Evolutionary conservation across 2,888 invertebrate genomes (phyloP).

Genomic region (Himalopsyche tibetana): DNA sequence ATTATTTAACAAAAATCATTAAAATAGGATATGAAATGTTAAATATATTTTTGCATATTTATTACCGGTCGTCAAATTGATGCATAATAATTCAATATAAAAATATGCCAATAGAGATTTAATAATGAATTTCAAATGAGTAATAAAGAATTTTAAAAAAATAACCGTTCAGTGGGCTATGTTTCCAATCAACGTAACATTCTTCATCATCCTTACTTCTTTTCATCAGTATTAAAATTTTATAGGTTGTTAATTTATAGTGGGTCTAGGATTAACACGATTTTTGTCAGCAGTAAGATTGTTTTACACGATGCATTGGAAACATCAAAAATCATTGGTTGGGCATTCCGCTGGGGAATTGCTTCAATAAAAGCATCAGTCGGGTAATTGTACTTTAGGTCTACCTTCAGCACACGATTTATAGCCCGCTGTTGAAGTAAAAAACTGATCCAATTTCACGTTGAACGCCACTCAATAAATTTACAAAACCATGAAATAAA

Average conservation of each 20-base stretch:
- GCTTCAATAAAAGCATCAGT: conserved; percentile 45
- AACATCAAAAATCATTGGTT: conserved; percentile 1
- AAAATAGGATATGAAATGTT: no score
- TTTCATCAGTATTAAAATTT: conserved; percentile 3
- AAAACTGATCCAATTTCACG: conserved; percentile 58
- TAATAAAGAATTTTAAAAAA: background rate
- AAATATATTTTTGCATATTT: no score
- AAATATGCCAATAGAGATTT: no score
- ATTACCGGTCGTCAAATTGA: no score
- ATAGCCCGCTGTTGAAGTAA: conserved; percentile 47
- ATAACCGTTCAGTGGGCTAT: background rate
- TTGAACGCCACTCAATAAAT: conserved; percentile 57
- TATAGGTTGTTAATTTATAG: conserved; percentile 30
- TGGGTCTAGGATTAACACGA: conserved; percentile 10
- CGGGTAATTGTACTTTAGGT: conserved; percentile 17
- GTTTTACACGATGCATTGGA: conserved; percentile 21
- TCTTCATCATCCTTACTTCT: background rate
- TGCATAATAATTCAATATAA: no score
- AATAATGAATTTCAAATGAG: background rate
- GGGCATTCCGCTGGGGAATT: background rate
- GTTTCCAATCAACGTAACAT: background rate
- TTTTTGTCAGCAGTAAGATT: conserved; percentile 22
- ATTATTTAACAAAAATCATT: no score
- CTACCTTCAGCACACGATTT: conserved; percentile 46
- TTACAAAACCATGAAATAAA: background rate